These are phyloP conservation scores for Drosophila teissieri DNA, from an alignment of 1,140 invertebrate species.

Conservation along the genomic window DNA sequence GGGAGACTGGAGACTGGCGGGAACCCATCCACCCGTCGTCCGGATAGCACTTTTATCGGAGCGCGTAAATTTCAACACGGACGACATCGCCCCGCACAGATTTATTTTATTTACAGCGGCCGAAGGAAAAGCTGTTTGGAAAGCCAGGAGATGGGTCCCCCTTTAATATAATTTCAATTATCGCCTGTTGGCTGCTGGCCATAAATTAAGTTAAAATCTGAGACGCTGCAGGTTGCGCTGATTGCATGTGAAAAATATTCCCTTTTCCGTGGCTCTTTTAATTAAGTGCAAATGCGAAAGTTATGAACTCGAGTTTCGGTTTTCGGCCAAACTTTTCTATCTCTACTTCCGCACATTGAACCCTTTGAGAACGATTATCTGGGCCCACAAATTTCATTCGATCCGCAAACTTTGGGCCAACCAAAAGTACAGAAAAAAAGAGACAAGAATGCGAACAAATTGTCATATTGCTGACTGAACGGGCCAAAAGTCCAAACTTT, in stretches of 20 bases:
- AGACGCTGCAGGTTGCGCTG: conserved; percentile 49
- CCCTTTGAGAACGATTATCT: conserved; percentile 54
- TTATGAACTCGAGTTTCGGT: conserved; percentile 36
- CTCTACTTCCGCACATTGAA: conserved; percentile 40
- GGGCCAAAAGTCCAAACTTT: conserved; percentile 20
- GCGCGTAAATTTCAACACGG: conserved; percentile 66
- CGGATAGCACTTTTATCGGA: conserved; percentile 59
- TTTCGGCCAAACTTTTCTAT: conserved; percentile 27
- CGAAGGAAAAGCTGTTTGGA: conserved; percentile 33
- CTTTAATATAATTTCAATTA: conserved; percentile 79
- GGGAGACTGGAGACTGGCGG: background rate
- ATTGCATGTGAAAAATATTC: conserved; percentile 70
- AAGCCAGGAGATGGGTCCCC: conserved; percentile 15
- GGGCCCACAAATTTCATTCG: conserved; percentile 12
- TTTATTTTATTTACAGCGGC: conserved; percentile 75
- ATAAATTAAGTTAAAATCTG: conserved; percentile 73
- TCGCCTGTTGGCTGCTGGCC: conserved; percentile 72
- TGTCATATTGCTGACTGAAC: conserved; percentile 22
- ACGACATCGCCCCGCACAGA: conserved; percentile 59
- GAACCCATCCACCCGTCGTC: conserved; percentile 2
- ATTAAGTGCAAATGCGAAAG: conserved; percentile 61
- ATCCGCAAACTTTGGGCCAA: conserved; percentile 20
- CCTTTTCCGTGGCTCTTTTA: conserved; percentile 51
- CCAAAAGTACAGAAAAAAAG: conserved; percentile 3
- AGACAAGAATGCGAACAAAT: background rate